phyloP scores from a whole-genome alignment of 2,113 vertebrate genomes.

The Tragulus kanchil region DNA sequence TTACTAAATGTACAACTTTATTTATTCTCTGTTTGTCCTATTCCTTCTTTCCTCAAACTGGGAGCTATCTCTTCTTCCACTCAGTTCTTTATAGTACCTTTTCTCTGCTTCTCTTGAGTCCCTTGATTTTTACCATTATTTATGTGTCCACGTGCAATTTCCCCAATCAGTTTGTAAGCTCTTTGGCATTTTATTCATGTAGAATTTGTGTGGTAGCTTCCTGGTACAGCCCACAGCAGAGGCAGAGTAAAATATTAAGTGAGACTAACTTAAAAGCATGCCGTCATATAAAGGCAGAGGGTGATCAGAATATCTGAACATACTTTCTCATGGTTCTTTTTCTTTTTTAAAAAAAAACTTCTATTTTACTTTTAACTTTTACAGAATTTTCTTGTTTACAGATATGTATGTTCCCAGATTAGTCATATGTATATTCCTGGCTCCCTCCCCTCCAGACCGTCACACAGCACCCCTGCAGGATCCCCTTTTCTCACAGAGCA shows the following conservation, averaged over 20 bases:
- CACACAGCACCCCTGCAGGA: no score
- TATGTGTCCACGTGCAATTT: background rate
- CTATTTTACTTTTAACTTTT: no score
- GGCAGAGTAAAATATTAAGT: background rate
- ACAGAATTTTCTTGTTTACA: no score
- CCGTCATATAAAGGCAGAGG: background rate
- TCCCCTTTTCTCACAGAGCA: no score
- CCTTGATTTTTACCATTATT: background rate
- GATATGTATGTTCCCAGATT: no score
- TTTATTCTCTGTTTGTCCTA: background rate
- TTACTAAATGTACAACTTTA: background rate
- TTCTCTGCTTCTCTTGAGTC: background rate
- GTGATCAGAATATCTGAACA: background rate
- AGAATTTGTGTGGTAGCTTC: background rate
- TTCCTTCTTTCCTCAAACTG: background rate
- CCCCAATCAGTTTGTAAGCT: background rate
- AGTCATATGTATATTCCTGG: no score
- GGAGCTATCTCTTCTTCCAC: background rate
- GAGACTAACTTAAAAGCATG: background rate
- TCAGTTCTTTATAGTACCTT: background rate
- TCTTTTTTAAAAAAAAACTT: no score
- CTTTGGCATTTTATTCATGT: background rate
- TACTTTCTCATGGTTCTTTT: background rate
- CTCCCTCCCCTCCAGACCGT: no score
- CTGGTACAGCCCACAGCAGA: background rate